Evolutionary conservation across 2,888 invertebrate species (phyloP).

Genomic region (Leucophenga maculata): DNA sequence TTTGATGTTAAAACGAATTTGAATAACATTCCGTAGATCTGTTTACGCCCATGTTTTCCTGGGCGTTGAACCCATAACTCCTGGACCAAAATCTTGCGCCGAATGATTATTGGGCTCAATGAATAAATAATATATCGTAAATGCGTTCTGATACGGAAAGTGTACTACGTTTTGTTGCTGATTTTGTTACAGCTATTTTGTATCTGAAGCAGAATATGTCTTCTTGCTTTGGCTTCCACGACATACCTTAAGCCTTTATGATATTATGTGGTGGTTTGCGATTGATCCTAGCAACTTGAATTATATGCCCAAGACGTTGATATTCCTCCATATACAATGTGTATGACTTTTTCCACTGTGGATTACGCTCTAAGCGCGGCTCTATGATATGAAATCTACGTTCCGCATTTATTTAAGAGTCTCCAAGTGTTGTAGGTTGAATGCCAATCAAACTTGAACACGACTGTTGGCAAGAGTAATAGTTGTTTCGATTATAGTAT

Average conservation of each 20-base stretch:
- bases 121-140: not conserved
- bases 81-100: not conserved
- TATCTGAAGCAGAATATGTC: too few relatives aligned
- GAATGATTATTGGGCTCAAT: not conserved
- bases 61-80: not conserved
- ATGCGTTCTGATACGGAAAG: not conserved
- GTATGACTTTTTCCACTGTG: too few relatives aligned
- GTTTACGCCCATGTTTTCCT: not conserved
- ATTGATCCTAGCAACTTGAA: not conserved
- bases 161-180: not conserved
- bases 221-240: slow-evolving; percentile 31
- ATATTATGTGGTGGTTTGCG: slow-evolving; percentile 10
- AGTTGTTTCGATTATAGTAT: too few relatives aligned
- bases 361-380: too few relatives aligned
- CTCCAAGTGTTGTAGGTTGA: too few relatives aligned
- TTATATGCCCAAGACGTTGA: not conserved
- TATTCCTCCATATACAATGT: too few relatives aligned
- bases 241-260: slow-evolving; percentile 24
- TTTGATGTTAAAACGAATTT: not conserved
- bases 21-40: not conserved
- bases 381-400: too few relatives aligned
- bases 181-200: too few relatives aligned
- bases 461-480: too few relatives aligned
- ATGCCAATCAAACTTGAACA: too few relatives aligned
- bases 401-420: too few relatives aligned